Evolutionary conservation across 2,113 vertebrate species (phyloP).

Genomic region (Panthera tigris): DNA sequence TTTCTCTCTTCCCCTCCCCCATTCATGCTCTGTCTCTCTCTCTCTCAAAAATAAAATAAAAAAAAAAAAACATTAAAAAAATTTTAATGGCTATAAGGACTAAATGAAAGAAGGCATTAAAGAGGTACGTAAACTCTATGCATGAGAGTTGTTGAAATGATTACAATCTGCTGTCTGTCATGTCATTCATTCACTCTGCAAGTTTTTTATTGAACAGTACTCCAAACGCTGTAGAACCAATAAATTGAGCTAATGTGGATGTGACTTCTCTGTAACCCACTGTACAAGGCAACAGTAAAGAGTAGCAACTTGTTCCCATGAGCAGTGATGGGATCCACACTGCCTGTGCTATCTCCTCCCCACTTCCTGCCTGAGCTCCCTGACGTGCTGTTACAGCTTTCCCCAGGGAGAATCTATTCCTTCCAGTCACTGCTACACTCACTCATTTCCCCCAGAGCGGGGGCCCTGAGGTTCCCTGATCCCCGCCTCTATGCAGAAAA

Average conservation of each 20-base stretch:
- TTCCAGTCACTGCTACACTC: background rate
- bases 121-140: background rate
- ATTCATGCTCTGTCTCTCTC: no score
- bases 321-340: background rate
- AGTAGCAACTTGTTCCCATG: background rate
- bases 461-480: background rate
- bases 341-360: background rate
- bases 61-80: no score
- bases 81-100: background rate
- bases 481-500: background rate
- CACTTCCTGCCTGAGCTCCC: background rate
- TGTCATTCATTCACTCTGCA: background rate
- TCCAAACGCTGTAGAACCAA: background rate
- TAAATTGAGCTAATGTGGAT: background rate
- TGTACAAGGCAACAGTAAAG: background rate
- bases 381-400: background rate
- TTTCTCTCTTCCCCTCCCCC: no score
- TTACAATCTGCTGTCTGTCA: background rate
- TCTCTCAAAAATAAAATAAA: no score
- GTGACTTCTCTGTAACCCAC: background rate
- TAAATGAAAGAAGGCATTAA: background rate
- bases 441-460: background rate
- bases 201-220: background rate
- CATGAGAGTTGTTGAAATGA: background rate
- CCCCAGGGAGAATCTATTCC: background rate